A percentile compares a stretch with the other conserved stretches of the same genome.
phyloP scores from a whole-genome alignment of 2,113 vertebrate species.

The Ammodytes dubius region DNA sequence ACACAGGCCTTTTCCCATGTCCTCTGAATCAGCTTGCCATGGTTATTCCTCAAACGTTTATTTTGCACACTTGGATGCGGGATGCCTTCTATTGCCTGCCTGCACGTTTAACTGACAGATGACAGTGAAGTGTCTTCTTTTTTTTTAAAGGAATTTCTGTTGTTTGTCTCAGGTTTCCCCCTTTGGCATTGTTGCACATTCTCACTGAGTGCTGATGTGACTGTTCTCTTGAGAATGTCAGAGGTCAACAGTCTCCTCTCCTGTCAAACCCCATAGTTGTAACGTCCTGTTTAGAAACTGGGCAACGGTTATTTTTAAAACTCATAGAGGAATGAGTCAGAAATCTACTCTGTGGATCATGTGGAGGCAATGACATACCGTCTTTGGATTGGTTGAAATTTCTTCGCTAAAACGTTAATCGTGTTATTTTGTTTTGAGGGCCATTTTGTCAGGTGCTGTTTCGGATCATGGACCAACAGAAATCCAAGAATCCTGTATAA shows the following conservation, averaged over 20 bases:
- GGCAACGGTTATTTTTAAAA: neutral
- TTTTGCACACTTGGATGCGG: slow-evolving; percentile 43
- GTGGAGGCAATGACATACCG: neutral
- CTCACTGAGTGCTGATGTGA: slow-evolving; percentile 6
- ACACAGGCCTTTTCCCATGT: slow-evolving; percentile 16
- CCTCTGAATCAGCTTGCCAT: slow-evolving; percentile 34
- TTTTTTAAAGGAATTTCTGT: slow-evolving; percentile 50
- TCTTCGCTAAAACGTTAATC: slow-evolving; percentile 34
- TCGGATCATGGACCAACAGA: slow-evolving; percentile 12
- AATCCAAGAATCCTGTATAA: slow-evolving; percentile 48
- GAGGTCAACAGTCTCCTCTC: slow-evolving; percentile 64
- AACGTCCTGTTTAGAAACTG: slow-evolving; percentile 13
- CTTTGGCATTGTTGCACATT: slow-evolving; percentile 43
- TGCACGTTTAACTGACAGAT: slow-evolving; percentile 36
- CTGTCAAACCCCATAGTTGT: slow-evolving; percentile 8
- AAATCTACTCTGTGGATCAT: slow-evolving; percentile 15
- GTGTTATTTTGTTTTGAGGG: slow-evolving; percentile 39
- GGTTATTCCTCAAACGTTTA: slow-evolving; percentile 13
- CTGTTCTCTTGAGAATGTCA: slow-evolving; percentile 60
- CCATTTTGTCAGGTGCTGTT: slow-evolving; percentile 50
- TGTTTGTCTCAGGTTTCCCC: slow-evolving; percentile 48
- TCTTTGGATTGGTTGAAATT: slow-evolving; percentile 22
- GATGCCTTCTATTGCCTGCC: slow-evolving; percentile 32
- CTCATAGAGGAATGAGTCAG: neutral
- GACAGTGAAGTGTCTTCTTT: slow-evolving; percentile 46